phyloP scores from a whole-genome alignment of 1,140 invertebrate species.

The Aethina tumida region DNA sequence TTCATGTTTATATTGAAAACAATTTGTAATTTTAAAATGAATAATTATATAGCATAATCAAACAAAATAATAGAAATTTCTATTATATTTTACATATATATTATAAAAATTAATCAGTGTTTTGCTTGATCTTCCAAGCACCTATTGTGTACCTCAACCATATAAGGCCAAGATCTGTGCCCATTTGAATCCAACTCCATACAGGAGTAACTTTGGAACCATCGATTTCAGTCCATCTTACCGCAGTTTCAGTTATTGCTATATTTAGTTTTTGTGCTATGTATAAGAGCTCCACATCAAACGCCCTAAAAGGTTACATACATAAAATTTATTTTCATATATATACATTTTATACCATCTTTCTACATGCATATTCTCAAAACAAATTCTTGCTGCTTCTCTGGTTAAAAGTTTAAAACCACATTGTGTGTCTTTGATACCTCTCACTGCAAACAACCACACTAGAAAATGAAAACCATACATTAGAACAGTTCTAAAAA shows the following conservation, averaged over 20 bases:
- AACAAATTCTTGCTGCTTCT: constrained; percentile 68
- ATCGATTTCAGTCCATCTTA: constrained; percentile 97
- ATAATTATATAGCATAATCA: too few species aligned
- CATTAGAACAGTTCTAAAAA: constrained; percentile 92
- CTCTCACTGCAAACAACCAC: constrained; percentile 82
- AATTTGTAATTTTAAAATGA: too few species aligned
- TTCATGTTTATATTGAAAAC: too few species aligned
- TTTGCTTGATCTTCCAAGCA: constrained; percentile 66
- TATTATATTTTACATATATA: too few species aligned
- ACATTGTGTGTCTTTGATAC: constrained; percentile 92
- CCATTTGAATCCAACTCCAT: constrained; percentile 97
- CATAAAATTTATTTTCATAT: not conserved
- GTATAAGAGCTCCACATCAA: constrained; percentile 96
- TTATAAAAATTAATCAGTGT: constrained; percentile 8
- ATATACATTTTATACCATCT: constrained; percentile 65
- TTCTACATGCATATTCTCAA: constrained; percentile 89
- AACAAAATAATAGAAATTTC: too few species aligned
- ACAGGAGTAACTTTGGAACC: constrained; percentile 79
- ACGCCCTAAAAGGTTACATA: constrained; percentile 63
- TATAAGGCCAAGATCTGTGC: constrained; percentile 79
- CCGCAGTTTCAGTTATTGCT: constrained; percentile 82
- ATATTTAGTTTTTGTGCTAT: constrained; percentile 82
- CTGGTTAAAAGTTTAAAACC: constrained; percentile 96
- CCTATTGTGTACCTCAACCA: constrained; percentile 86
- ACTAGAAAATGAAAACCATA: constrained; percentile 95